phyloP scores from a whole-genome alignment of 2,797 vertebrate genomes.

The Arrhamphus sclerolepis region DNA sequence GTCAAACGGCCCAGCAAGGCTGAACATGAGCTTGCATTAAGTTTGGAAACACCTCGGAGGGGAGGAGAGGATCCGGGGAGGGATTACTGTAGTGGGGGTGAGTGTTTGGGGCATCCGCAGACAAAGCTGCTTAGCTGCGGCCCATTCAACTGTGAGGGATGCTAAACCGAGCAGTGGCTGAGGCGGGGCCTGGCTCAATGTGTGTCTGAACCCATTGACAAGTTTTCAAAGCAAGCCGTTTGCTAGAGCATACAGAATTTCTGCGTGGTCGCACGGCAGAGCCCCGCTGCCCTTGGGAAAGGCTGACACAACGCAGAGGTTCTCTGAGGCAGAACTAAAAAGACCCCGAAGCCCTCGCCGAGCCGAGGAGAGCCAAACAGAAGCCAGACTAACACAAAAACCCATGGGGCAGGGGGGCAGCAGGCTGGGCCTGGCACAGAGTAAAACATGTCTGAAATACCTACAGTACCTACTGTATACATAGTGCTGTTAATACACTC shows the following conservation, averaged over 20 bases:
- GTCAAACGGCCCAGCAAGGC: slow-evolving; percentile 21
- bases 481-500: slow-evolving; percentile 65
- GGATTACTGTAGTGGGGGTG: slow-evolving; percentile 72
- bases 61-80: slow-evolving; percentile 51
- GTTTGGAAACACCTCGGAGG: slow-evolving; percentile 66
- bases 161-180: slow-evolving; percentile 66
- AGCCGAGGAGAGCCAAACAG: slow-evolving; percentile 45
- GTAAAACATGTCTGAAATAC: slow-evolving; percentile 65
- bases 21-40: slow-evolving; percentile 57
- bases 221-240: slow-evolving; percentile 74
- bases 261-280: slow-evolving; percentile 78
- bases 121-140: slow-evolving; percentile 79
- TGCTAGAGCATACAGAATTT: slow-evolving; percentile 81
- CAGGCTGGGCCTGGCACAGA: slow-evolving; percentile 42
- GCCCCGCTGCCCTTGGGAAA: slow-evolving; percentile 77
- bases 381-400: slow-evolving; percentile 52
- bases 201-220: slow-evolving; percentile 76
- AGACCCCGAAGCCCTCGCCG: slow-evolving; percentile 54
- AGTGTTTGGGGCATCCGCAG: slow-evolving; percentile 57
- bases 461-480: slow-evolving; percentile 64
- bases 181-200: slow-evolving; percentile 65
- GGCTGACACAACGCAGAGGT: slow-evolving; percentile 73
- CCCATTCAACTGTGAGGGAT: slow-evolving; percentile 66
- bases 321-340: slow-evolving; percentile 75
- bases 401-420: slow-evolving; percentile 11